Base-by-base conservation (phyloP, 92 coral and sea anemone species). In the Palythoa heliodiscus region DNA sequence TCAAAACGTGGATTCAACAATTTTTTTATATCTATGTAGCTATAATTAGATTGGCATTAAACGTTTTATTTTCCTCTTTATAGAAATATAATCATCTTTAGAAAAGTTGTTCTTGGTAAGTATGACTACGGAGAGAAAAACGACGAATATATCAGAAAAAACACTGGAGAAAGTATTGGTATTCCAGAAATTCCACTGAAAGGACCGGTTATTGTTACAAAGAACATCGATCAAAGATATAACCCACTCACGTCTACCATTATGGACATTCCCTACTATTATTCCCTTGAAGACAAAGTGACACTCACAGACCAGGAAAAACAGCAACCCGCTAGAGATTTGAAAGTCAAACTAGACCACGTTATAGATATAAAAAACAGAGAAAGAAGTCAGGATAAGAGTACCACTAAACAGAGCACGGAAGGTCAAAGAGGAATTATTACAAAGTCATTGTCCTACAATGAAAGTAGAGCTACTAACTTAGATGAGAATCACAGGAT, bases 161-260 rank as follows among this genome's bases (percentile, higher is more conserved):
- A 72, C 29, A 5, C 8, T 5, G 53, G 55, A 23, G 76, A 40
- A 39, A 39, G 76, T 10, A 37, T 72, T 29, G 12, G 52, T 10
- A 72, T 43, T 17, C 76, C 54, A 43, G 48, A 11, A 72, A 72
- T 72, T 3, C 76, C 76, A 15, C 16, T 35, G 76, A 52, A 72
- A 39, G 76, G 76, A 72, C 76, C 76, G 11, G 40, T 17, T 39
- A 43, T 72, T 17, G 76, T 72, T 40, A 22, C 76, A 72, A 43
- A 43, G 23, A 43, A 72, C 9, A 11, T 38, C 19, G 76, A 72
- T 43, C 55, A 14, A 43, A 17, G 55, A 43, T 7, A 35, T 15
- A 48, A 48, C 1, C 20, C 29, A n/a, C 50, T 47, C 6, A 16
- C 13, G 2, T 70, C 75, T 70, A 37, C 75, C 75, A 16, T 15